Conservation (phyloP, 2,113 vertebrate species). For the Oncorhynchus nerka region DNA sequence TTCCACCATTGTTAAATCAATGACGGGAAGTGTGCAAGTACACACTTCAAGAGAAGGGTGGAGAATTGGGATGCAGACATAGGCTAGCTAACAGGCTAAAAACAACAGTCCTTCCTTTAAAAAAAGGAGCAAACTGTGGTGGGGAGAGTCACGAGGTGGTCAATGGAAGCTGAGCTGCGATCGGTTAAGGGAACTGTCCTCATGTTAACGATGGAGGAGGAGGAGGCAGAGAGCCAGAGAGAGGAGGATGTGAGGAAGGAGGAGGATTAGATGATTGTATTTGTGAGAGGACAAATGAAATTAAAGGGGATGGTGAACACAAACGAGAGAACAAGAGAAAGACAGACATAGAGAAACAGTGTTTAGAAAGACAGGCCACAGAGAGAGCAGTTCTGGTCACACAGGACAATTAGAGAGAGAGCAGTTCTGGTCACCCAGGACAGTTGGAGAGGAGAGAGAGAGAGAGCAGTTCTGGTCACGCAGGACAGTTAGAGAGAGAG, state of each 20-base stretch:
- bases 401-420: slow-evolving; percentile 3
- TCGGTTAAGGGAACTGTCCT: slow-evolving; percentile 69
- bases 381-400: neutral
- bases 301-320: neutral
- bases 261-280: neutral
- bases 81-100: slow-evolving; percentile 18
- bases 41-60: no score
- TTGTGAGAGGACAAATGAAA: neutral
- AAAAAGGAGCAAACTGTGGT: neutral
- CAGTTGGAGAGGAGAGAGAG: neutral
- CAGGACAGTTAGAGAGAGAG: no score
- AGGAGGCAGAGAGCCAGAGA: neutral
- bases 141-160: slow-evolving; percentile 37
- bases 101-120: slow-evolving; percentile 16
- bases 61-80: no score
- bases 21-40: no score
- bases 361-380: slow-evolving; percentile 25
- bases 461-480: no score
- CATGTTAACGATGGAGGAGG: neutral
- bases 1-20: no score
- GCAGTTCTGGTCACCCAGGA: neutral
- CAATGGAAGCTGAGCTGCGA: slow-evolving; percentile 67
- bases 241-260: neutral
- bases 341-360: slow-evolving; percentile 31
- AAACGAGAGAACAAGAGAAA: neutral